Conservation (phyloP, 2,888 invertebrate species). For the Ariolimax columbianus region DNA sequence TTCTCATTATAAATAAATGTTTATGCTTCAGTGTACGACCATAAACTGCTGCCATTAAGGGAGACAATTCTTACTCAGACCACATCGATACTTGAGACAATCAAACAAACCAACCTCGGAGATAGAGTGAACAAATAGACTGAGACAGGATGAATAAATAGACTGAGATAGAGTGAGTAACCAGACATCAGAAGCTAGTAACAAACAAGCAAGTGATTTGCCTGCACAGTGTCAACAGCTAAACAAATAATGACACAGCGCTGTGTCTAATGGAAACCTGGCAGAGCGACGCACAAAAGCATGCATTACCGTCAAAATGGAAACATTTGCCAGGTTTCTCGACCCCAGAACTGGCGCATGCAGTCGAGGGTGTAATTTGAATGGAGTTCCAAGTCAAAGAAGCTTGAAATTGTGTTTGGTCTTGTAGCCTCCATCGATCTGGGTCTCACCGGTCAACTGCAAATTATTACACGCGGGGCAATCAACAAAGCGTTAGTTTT, state of each 20-base stretch:
- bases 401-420: slow-evolving; percentile 15
- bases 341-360: slow-evolving; percentile 13
- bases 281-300: background rate
- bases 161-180: background rate
- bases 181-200: slow-evolving; percentile 1
- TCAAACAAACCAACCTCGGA: background rate
- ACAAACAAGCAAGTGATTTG: slow-evolving; percentile 4
- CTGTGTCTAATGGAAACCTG: slow-evolving; percentile 21
- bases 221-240: slow-evolving; percentile 11
- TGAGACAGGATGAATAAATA: background rate
- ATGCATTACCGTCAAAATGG: slow-evolving; percentile 7
- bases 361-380: slow-evolving; percentile 22
- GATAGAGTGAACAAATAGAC: background rate
- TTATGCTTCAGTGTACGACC: too few species aligned
- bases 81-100: background rate
- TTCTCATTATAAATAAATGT: too few species aligned
- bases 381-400: background rate
- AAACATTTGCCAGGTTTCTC: background rate
- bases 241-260: slow-evolving; percentile 1
- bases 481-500: too few species aligned
- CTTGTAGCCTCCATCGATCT: background rate
- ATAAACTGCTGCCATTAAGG: background rate
- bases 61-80: background rate
- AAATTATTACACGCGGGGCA: background rate
- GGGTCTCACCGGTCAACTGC: background rate